Evolutionary conservation across 2,888 invertebrate species (phyloP).

Genomic region (Zaprionus lineosus): DNA sequence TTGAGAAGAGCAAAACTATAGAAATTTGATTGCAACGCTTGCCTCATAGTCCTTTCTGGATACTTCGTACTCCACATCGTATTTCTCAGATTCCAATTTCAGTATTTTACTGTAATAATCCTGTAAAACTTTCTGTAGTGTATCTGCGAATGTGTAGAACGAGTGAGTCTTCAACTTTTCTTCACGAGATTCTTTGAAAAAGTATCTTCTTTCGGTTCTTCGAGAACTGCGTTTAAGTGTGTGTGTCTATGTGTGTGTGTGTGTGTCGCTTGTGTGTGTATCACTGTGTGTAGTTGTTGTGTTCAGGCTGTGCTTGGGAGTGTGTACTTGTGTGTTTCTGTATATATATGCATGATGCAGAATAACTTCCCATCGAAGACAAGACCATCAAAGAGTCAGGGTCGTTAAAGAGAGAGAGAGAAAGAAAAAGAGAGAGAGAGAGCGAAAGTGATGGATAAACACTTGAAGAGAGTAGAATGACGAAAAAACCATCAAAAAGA

Average conservation of each 20-base stretch:
- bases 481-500: neutral
- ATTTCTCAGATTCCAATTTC: conserved; percentile 88
- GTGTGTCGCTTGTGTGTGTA: conserved; percentile 2
- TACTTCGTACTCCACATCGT: conserved; percentile 98
- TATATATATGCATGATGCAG: conserved; percentile 29
- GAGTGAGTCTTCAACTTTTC: conserved; percentile 28
- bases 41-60: conserved; percentile 98
- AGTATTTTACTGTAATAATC: conserved; percentile 81
- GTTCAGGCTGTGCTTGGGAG: conserved; percentile 13
- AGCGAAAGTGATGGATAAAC: neutral
- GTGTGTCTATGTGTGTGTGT: conserved; percentile 12
- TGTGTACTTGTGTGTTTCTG: conserved; percentile 29
- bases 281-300: conserved; percentile 10
- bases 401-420: neutral
- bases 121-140: conserved; percentile 80
- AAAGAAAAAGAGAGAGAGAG: conserved; percentile 11
- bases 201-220: conserved; percentile 1
- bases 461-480: conserved; percentile 1
- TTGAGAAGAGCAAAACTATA: conserved; percentile 24
- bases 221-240: conserved; percentile 18
- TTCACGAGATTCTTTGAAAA: neutral
- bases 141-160: conserved; percentile 73
- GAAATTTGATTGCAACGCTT: conserved; percentile 81
- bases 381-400: neutral
- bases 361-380: conserved; percentile 29